These are phyloP conservation scores for Cordilura impudica DNA, from an alignment of 2,888 invertebrate genomes.

Conservation along the genomic window DNA sequence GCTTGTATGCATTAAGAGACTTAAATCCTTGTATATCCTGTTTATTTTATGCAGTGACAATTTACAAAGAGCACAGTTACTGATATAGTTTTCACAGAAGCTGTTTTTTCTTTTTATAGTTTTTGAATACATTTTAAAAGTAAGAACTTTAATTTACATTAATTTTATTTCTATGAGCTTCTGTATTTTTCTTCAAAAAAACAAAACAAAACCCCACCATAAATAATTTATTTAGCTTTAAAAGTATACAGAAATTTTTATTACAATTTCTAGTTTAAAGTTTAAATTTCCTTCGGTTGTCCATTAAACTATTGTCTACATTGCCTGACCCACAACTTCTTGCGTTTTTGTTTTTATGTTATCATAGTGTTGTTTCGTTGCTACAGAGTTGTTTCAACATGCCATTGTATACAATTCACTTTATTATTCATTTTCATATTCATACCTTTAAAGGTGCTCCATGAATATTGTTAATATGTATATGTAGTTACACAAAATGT, in stretches of 20 bases:
- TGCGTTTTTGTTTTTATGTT: neutral
- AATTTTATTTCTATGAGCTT: too few species aligned
- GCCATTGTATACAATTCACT: slow-evolving; percentile 14
- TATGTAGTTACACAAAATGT: too few species aligned
- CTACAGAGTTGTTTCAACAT: slow-evolving; percentile 16
- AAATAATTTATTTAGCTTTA: neutral
- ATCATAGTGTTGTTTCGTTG: neutral
- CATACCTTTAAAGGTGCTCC: neutral
- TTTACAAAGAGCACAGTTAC: neutral
- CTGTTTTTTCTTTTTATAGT: neutral
- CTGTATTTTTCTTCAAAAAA: too few species aligned
- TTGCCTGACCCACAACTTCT: neutral
- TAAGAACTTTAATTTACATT: too few species aligned
- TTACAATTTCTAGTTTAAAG: neutral
- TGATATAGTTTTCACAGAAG: neutral
- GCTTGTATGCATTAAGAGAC: neutral
- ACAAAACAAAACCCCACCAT: neutral
- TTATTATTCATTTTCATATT: neutral
- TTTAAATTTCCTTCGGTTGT: slow-evolving; percentile 10
- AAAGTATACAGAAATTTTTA: neutral
- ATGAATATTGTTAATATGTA: too few species aligned
- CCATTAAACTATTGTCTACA: neutral
- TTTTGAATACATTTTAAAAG: neutral
- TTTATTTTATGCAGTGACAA: neutral
- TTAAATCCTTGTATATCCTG: neutral